Percentiles rank a stretch among this genome's conserved stretches.
These are phyloP conservation scores for Syngnathus floridae DNA, from an alignment of 2,113 vertebrate genomes.

Conservation along the genomic window DNA sequence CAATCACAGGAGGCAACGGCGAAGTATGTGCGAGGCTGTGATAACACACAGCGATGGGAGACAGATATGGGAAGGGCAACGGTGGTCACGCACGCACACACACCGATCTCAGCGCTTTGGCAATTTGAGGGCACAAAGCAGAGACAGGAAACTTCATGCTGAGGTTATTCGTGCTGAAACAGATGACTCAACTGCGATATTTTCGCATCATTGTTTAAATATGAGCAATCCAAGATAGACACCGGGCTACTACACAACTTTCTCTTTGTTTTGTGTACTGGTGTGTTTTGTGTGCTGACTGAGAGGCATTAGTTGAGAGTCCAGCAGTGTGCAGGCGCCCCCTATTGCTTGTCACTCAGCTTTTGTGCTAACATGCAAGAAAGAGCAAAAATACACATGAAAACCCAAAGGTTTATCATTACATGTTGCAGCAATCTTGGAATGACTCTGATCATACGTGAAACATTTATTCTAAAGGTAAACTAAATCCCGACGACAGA, in stretches of 20 bases:
- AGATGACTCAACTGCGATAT: slow-evolving; percentile 19
- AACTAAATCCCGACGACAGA: slow-evolving; percentile 24
- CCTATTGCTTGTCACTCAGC: slow-evolving; percentile 69
- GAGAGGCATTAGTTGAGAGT: slow-evolving; percentile 26
- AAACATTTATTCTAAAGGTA: slow-evolving; percentile 19
- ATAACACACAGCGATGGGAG: slow-evolving; percentile 66
- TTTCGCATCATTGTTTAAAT: slow-evolving; percentile 30
- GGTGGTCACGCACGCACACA: slow-evolving; percentile 36
- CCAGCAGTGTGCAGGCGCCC: slow-evolving; percentile 75
- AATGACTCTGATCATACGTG: not conserved
- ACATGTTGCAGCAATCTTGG: slow-evolving; percentile 5
- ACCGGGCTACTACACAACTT: slow-evolving; percentile 20
- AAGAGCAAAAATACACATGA: slow-evolving; percentile 16
- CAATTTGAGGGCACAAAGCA: slow-evolving; percentile 16
- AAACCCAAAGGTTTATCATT: slow-evolving; percentile 5
- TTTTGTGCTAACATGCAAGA: slow-evolving; percentile 26
- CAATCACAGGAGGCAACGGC: slow-evolving; percentile 70
- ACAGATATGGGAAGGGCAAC: slow-evolving; percentile 62
- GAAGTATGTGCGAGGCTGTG: slow-evolving; percentile 60
- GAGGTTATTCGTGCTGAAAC: slow-evolving; percentile 18
- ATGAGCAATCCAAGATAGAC: slow-evolving; percentile 18
- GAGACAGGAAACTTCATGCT: slow-evolving; percentile 15
- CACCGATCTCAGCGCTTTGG: slow-evolving; percentile 17
- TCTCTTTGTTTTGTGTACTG: slow-evolving; percentile 24
- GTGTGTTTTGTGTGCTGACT: slow-evolving; percentile 35